Base-by-base conservation (phyloP, 92 coral and sea anemone species). In the Epizoanthus ramosus region DNA sequence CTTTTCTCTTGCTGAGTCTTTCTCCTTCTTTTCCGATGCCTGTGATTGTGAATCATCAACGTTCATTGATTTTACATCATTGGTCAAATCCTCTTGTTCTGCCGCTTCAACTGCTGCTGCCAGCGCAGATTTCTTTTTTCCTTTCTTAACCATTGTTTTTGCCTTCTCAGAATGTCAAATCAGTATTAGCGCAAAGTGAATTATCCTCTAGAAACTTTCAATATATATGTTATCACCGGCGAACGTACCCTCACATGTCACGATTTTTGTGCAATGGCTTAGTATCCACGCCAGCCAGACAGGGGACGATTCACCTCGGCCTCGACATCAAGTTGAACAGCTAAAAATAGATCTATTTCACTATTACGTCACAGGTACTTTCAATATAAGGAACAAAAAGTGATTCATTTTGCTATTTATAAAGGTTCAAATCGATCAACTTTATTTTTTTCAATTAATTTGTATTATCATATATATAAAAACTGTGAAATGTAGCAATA, bases 41-140 rank as follows among this genome's bases (percentile, higher is more conserved):
- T 56, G 57, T 23, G 75, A 68, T 8, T 68, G 57, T 23, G 75
- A 68, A 21, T 68, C 68, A 45, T 75, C 73, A 18, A 83, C 85
- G n/a, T 18, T 68, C 65, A 73, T 37, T 68, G 82, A 31, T 80
- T 90, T 83, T 71, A 72, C 14, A 24, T 83, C 92, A 41, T 92
- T 85, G 39, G 85, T 86, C 63, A 74, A 84, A n/a, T 64, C 74
- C 75, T 86, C 95, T 45, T 90, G 91, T 73, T 95, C 98, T 0
- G 99, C 99, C 64, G 95, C 97, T 72, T 94, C 92, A 3, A 97
- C 99, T n/a, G 99, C 98, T 0, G 99, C 99, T 18, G 98, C 98
- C 24, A 97, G 83, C 50, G 95, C 92, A 52, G 91, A 67, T 85
- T 94, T 92, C 87, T 97, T 97, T 83, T 91, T 90, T 15, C 93